Base-by-base conservation (phyloP, 1,140 invertebrate genomes). In the Vanessa tameamea region DNA sequence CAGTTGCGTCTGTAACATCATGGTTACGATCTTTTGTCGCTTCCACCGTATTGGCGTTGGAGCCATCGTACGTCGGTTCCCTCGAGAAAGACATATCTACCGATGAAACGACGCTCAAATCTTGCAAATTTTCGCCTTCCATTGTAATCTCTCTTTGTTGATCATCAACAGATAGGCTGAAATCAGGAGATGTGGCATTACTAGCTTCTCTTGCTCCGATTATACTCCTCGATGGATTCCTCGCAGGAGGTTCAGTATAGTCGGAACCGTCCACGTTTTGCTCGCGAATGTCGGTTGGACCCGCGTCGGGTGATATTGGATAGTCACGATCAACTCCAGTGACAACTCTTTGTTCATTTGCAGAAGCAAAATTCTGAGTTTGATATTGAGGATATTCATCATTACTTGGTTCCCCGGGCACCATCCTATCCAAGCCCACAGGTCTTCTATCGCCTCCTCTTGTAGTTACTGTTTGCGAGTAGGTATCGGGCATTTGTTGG, bases 71-170 rank as follows among this genome's bases (percentile, higher is more conserved):
- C 11, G 85, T 84, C 57, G 86, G 85, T 48, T 92, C 90, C 16
- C 92, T 78, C 8, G 88, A 78, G 65, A 83, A 87, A 0, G 89
- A 80, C 66, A 89, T 75, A 43, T 93, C 91, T 8, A 80, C 73
- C 11, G 89, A 84, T 8, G 89, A 82, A 65, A 89, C 85, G 12
- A 79, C 72, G 75, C 91, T 92, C 48, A 93, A 83, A 83, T 95
- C 94, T 77, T 94, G 93, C 26, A 94, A 82, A 75, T 95, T 95
- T 76, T 94, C 94, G 13, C 94, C 94, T 75, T 94, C 94, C 85
- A 94, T 90, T 14, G 91, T 93, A 15, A 94, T 83, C 76, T 94
- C 94, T 51, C 94, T 84, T 72, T 93, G 94, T 47, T 89, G 84
- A 50, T 93, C 94, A 63, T 82, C 88, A 55, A 81, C 85, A 16